A percentile compares a stretch with the other conserved stretches of the same genome.
These are phyloP conservation scores for Perizoma affinitatum DNA, from an alignment of 2,888 invertebrate species.

Conservation along the genomic window DNA sequence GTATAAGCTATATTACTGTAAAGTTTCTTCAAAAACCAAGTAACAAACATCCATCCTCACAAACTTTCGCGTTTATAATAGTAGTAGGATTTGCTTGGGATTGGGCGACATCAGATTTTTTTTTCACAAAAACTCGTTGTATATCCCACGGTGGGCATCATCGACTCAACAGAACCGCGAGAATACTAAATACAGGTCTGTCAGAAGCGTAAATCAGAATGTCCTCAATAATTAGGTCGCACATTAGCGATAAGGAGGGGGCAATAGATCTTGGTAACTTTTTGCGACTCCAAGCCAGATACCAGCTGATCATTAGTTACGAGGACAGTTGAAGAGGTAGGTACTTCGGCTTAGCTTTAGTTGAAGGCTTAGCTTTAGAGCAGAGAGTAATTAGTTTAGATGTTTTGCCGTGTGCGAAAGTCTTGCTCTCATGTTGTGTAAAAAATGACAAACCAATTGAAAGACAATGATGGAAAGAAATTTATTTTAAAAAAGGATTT, in stretches of 20 bases:
- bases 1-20: too few relatives aligned
- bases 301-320: constrained; percentile 26
- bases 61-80: too few relatives aligned
- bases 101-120: too few relatives aligned
- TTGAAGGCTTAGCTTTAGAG: constrained; percentile 14
- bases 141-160: too few relatives aligned
- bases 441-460: background rate
- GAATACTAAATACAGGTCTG: too few relatives aligned
- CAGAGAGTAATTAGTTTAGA: constrained; percentile 13
- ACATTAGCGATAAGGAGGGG: constrained; percentile 13
- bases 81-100: too few relatives aligned
- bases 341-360: constrained; percentile 11
- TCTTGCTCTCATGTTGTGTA: background rate
- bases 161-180: too few relatives aligned
- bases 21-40: too few relatives aligned
- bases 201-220: background rate
- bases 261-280: constrained; percentile 22
- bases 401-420: background rate
- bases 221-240: constrained; percentile 13
- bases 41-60: too few relatives aligned
- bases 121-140: too few relatives aligned
- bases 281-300: constrained; percentile 23
- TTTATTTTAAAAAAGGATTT: too few relatives aligned
- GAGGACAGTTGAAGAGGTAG: constrained; percentile 8
- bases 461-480: too few relatives aligned